Conservation (phyloP, 2,888 invertebrate species). For the Synergus gifuensis region DNA sequence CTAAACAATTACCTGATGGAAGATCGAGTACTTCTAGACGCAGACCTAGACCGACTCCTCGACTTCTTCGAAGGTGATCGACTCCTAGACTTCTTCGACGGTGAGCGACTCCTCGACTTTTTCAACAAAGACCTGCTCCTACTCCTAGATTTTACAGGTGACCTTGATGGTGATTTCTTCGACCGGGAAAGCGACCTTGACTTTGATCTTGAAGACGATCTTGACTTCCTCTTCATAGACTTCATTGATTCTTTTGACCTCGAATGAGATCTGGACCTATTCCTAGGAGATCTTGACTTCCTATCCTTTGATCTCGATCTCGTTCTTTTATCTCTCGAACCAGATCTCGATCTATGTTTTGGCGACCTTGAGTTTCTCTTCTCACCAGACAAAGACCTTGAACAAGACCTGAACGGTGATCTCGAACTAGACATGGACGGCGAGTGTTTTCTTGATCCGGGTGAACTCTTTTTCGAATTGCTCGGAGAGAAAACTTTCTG, state of each 20-base stretch:
- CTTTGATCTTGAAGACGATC: conserved; percentile 65
- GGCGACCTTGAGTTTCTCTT: conserved; percentile 69
- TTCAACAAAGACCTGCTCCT: conserved; percentile 61
- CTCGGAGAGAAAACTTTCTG: conserved; percentile 37
- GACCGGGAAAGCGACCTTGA: conserved; percentile 61
- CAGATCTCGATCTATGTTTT: conserved; percentile 39
- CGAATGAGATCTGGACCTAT: conserved; percentile 44
- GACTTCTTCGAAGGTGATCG: conserved; percentile 64
- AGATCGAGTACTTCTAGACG: conserved; percentile 69
- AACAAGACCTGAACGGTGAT: conserved; percentile 64
- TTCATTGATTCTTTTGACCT: conserved; percentile 56
- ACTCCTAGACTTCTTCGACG: conserved; percentile 63
- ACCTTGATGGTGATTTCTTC: conserved; percentile 65
- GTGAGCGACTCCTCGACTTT: conserved; percentile 66
- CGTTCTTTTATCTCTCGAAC: conserved; percentile 59
- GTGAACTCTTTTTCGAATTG: conserved; percentile 58
- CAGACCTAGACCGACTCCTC: conserved; percentile 64
- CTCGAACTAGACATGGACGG: conserved; percentile 49
- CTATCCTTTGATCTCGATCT: conserved; percentile 60
- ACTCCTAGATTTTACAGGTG: conserved; percentile 66
- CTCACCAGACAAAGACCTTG: conserved; percentile 67
- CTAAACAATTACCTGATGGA: conserved; percentile 65
- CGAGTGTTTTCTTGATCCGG: conserved; percentile 58
- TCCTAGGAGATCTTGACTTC: conserved; percentile 60
- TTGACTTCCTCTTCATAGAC: conserved; percentile 60